These are phyloP conservation scores for Porites cylindrica DNA, from an alignment of 92 coral and sea anemone species.

Conservation along the genomic window DNA sequence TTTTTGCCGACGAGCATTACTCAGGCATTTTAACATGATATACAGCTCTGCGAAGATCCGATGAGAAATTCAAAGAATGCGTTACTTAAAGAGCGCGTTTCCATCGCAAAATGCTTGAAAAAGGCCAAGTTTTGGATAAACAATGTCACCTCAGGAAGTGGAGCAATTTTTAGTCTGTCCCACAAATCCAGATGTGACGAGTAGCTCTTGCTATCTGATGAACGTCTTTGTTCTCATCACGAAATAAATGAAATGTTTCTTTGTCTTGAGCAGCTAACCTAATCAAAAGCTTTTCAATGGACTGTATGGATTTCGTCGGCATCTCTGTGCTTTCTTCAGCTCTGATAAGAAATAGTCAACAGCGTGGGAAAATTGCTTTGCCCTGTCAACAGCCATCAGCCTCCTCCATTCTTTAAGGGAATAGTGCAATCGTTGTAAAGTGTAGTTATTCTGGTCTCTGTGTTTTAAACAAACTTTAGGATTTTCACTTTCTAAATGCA, in stretches of 20 bases:
- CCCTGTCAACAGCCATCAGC: conserved; percentile 70
- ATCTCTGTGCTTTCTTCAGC: conserved; percentile 67
- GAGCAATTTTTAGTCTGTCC: conserved; percentile 40
- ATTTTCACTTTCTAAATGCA: not conserved
- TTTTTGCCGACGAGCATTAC: conserved; percentile 27
- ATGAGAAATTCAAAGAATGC: conserved; percentile 18
- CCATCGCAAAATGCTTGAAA: conserved; percentile 1
- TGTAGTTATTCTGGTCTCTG: not conserved
- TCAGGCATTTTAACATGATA: not conserved
- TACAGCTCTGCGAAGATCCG: conserved; percentile 31
- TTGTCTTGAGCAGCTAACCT: conserved; percentile 44
- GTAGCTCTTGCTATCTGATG: conserved; percentile 52
- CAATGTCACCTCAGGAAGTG: conserved; percentile 49
- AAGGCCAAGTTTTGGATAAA: conserved; percentile 12
- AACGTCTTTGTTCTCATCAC: conserved; percentile 53
- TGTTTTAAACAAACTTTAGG: too few relatives aligned
- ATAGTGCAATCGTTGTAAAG: not conserved
- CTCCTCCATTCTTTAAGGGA: conserved; percentile 29
- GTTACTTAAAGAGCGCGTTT: conserved; percentile 5
- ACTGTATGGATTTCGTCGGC: conserved; percentile 56
- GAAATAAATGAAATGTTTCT: conserved; percentile 51
- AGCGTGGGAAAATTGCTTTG: conserved; percentile 78
- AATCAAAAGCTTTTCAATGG: conserved; percentile 58
- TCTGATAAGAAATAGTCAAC: conserved; percentile 61
- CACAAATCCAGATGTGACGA: conserved; percentile 56